Percentiles rank a stretch among this genome's conserved stretches.
Conservation (phyloP, 2,888 invertebrate genomes). For the Diogma glabrata region DNA sequence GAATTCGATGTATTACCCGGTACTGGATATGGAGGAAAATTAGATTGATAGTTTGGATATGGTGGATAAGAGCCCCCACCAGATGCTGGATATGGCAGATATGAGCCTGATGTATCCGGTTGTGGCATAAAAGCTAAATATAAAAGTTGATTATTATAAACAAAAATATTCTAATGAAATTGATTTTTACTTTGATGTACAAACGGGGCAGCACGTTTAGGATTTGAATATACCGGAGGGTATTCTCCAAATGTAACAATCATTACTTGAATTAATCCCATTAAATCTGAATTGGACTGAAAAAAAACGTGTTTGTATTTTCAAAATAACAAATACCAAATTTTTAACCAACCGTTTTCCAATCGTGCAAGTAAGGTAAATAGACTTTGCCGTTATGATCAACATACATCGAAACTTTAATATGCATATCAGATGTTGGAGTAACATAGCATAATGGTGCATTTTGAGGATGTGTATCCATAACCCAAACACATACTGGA, state of each 20-base stretch:
- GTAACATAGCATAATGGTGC: slow-evolving; percentile 91
- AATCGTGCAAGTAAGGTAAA: slow-evolving; percentile 91
- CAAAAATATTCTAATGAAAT: background rate
- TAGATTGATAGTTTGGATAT: slow-evolving; percentile 33
- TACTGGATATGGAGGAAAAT: slow-evolving; percentile 33
- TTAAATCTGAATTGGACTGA: slow-evolving; percentile 63
- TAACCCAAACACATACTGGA: slow-evolving; percentile 90
- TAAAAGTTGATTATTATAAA: background rate
- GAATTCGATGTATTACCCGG: slow-evolving; percentile 26
- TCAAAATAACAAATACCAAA: slow-evolving; percentile 5
- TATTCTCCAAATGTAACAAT: slow-evolving; percentile 85
- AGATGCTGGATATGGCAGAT: slow-evolving; percentile 44
- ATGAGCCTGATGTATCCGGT: slow-evolving; percentile 26
- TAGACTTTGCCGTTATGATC: slow-evolving; percentile 94
- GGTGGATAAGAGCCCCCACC: slow-evolving; percentile 38
- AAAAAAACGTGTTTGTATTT: slow-evolving; percentile 18
- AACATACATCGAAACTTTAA: slow-evolving; percentile 88
- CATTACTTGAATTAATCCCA: slow-evolving; percentile 84
- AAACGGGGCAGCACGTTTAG: slow-evolving; percentile 43
- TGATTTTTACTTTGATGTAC: too few relatives aligned
- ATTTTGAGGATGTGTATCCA: slow-evolving; percentile 94
- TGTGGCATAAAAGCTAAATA: slow-evolving; percentile 38
- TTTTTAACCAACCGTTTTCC: slow-evolving; percentile 55
- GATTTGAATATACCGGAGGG: slow-evolving; percentile 83
- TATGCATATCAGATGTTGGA: slow-evolving; percentile 90